These are phyloP conservation scores for Gymnodraco acuticeps DNA, from an alignment of 2,797 vertebrate species.

Conservation along the genomic window DNA sequence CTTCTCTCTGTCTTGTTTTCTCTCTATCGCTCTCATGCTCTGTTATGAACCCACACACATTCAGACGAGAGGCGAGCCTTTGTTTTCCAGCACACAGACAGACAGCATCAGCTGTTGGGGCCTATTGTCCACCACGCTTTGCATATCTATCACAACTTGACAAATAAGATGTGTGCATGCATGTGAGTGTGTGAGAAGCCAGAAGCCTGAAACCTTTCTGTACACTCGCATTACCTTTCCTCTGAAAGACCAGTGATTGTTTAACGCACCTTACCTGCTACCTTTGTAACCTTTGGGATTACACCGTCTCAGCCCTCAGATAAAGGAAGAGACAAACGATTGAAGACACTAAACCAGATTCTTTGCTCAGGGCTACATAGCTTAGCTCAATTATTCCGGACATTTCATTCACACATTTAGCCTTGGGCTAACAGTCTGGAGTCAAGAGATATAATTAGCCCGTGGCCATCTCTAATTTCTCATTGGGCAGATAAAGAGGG, in stretches of 20 bases:
- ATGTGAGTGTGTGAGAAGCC: slow-evolving; percentile 23
- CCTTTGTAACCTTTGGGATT: slow-evolving; percentile 10
- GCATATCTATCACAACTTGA: slow-evolving; percentile 82
- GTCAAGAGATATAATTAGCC: slow-evolving; percentile 67
- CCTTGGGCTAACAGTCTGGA: slow-evolving; percentile 63
- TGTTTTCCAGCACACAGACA: slow-evolving; percentile 66
- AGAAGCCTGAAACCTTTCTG: not conserved
- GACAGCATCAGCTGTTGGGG: slow-evolving; percentile 79
- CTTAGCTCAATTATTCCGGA: slow-evolving; percentile 52
- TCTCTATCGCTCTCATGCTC: slow-evolving; percentile 45
- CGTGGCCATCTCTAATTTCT: slow-evolving; percentile 53
- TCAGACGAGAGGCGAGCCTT: slow-evolving; percentile 67
- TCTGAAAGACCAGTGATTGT: not conserved
- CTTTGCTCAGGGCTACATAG: slow-evolving; percentile 54
- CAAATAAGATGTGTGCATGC: slow-evolving; percentile 46
- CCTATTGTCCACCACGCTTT: slow-evolving; percentile 77
- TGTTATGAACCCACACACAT: slow-evolving; percentile 62
- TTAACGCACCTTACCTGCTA: slow-evolving; percentile 2
- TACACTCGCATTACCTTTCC: slow-evolving; percentile 3
- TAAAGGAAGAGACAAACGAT: slow-evolving; percentile 34
- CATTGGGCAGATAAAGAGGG: slow-evolving; percentile 48
- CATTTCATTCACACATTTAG: slow-evolving; percentile 58
- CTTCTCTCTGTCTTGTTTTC: slow-evolving; percentile 20
- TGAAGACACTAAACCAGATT: slow-evolving; percentile 46
- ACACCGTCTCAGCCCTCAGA: slow-evolving; percentile 18